Evolutionary conservation across 2,888 invertebrate species (phyloP), one percentile per base, ranked within the genome.

Genomic region (Cyclophora albipunctata): DNA sequence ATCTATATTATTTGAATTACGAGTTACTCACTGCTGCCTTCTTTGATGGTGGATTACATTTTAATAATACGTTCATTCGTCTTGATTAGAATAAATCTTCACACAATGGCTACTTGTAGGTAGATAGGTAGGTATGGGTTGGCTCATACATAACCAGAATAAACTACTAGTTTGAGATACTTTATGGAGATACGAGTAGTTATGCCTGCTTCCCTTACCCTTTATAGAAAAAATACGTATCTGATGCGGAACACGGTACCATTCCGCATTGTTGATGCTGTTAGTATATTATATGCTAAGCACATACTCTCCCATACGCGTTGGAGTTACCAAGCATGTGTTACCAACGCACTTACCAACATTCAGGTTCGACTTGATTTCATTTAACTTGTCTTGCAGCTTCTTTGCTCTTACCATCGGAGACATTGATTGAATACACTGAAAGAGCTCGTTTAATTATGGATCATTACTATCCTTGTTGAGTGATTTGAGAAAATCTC

Each of bases 251-350:
- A 67, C 64, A 59, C 59, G 57, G 46, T 51, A 62, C 51, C 57
- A 67, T 78, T 78, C 78, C 78, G 73, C 74, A 73, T 75, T 69
- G 66, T 63, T 62, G 55, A 59, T 58, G 52, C 3, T 5, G 43
- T 43, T 57, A 54, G 60, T 52, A 58, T 62, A 65, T 61, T 58
- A 67, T 71, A 71, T 67, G 63, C 69, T 62, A 60, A 66, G 57
- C 69, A 67, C 71, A 71, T 63, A 68, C 59, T 34, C 48, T 52
- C 50, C 57, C 57, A 53, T 62, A 60, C 50, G 52, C 51, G 57
- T 59, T 52, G 51, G 52, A 45, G 42, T 45, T 45, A 59, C 46
- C 45, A 44, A 52, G 53, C 54, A 52, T 50, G 51, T 56, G 54
- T 49, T 50, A 57, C 58, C 58, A 58, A 55, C 50, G 49, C 48